Base-by-base conservation (phyloP, 2,888 invertebrate genomes). In the Drosophila robusta region DNA sequence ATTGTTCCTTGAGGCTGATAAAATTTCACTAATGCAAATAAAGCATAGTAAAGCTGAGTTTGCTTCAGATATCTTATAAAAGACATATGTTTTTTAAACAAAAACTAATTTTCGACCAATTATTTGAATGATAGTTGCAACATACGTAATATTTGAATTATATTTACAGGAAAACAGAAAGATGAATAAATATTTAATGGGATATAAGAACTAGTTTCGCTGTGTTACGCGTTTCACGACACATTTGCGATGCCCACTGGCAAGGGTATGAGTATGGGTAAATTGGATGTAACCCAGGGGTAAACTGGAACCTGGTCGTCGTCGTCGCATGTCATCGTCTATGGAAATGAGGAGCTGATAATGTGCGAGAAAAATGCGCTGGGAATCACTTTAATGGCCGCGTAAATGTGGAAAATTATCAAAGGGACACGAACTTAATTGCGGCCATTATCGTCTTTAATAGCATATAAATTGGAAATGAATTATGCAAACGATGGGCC, bases 341-440 rank as follows among this genome's bases (percentile, higher is more conserved):
- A 82, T 88, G 87, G 87, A 79, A 83, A 89, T 81, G 81, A 89
- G 84, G 44, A 69, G 49, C 54, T 42, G 63, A 75, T 78, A 79
- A 69, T 68, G 74, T 70, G 78, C 66, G 70, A 71, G 82, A 81
- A 64, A 75, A 85, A 84, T 87, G 87, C 82, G 69, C 54, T 60
- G 72, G 75, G 86, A 82, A 87, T 87, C 87, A 73, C 65, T 75
- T 86, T 86, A 89, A 86, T 86, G 87, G 89, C 75, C 81, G 78
- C 89, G 71, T 80, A 79, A 88, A 87, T 86, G 87, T 88, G 75
- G 73, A 77, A 84, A 86, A 88, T 89, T 85, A 87, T 87, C 87
- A 74, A 74, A 80, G 87, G 72, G 89, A 87, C 87, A 87, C 89
- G 89, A 86, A 89, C 89, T 87, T 87, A 87, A 89, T 89, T 86